Conservation (phyloP, 2,797 vertebrate genomes). For the Hyperoplus immaculatus region DNA sequence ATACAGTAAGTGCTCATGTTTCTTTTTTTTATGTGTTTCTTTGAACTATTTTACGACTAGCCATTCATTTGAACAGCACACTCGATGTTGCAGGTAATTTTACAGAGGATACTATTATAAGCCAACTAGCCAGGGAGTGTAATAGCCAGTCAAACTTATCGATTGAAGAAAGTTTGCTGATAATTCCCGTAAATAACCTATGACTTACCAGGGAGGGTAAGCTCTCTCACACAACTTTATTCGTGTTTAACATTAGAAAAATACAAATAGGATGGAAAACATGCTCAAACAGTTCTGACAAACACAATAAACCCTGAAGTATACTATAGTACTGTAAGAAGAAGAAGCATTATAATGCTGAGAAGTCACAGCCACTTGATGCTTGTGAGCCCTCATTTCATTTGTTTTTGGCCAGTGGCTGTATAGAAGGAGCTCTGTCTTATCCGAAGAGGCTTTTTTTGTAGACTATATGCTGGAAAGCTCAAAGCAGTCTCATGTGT, state of each 20-base stretch:
- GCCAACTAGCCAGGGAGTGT: background rate
- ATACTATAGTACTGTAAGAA: background rate
- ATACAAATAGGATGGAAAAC: too few relatives aligned
- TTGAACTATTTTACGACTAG: conserved; percentile 36
- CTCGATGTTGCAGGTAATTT: conserved; percentile 29
- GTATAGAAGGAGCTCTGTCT: conserved; percentile 22
- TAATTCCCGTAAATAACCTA: conserved; percentile 14
- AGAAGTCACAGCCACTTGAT: conserved; percentile 19
- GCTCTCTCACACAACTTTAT: too few relatives aligned
- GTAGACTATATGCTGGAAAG: conserved; percentile 12
- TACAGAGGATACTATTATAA: background rate
- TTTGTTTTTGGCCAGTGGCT: conserved; percentile 21
- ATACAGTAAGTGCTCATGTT: conserved; percentile 90
- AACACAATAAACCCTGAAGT: conserved; percentile 13
- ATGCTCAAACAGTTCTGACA: background rate
- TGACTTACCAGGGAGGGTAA: too few relatives aligned
- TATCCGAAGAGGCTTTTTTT: conserved; percentile 44
- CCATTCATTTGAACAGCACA: conserved; percentile 24
- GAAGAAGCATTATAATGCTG: background rate
- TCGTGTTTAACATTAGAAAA: too few relatives aligned
- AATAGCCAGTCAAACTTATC: conserved; percentile 14
- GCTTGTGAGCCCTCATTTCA: conserved; percentile 6
- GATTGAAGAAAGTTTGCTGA: conserved; percentile 22
- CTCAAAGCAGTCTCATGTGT: conserved; percentile 51
- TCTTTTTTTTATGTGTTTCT: conserved; percentile 41